Evolutionary conservation across 2,113 vertebrate species (phyloP).

Genomic region (Rhinolophus ferrumequinum): DNA sequence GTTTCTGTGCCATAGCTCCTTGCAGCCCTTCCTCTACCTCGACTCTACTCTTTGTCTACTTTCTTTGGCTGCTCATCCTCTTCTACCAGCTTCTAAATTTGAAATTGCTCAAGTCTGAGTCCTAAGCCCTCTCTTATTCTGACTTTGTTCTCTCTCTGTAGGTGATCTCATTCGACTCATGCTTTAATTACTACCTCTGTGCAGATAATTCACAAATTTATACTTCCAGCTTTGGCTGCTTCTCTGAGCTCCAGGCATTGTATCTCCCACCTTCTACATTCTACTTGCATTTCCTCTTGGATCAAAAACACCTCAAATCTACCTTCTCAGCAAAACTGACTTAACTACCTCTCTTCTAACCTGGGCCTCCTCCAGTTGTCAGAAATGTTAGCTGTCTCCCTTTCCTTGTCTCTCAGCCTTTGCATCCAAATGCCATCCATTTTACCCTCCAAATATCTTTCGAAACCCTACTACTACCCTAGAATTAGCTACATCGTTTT

Average conservation of each 20-base stretch:
- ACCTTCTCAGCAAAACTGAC: not conserved
- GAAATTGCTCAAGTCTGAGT: not conserved
- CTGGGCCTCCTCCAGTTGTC: not conserved
- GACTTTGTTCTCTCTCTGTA: not conserved
- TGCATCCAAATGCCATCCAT: not conserved
- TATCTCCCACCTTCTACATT: not conserved
- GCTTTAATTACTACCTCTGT: slow-evolving; percentile 42
- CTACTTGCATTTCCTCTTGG: not conserved
- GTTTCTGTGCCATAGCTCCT: not conserved
- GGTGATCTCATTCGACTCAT: not conserved
- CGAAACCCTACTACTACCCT: not conserved
- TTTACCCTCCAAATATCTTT: not conserved
- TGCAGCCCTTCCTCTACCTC: not conserved
- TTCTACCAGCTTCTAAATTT: not conserved
- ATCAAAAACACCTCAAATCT: not conserved
- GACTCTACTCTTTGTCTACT: not conserved
- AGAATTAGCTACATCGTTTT: not conserved
- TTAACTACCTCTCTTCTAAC: not conserved
- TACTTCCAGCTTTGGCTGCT: not conserved
- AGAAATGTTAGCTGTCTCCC: not conserved
- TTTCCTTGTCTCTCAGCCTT: not conserved
- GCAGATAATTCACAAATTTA: not conserved
- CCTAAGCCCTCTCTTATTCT: not conserved
- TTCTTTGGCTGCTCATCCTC: not conserved
- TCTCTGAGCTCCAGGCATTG: not conserved